Evolutionary conservation across 2,113 vertebrate genomes (phyloP), one percentile per base, ranked within the genome.

Genomic region (Cololabis saira): DNA sequence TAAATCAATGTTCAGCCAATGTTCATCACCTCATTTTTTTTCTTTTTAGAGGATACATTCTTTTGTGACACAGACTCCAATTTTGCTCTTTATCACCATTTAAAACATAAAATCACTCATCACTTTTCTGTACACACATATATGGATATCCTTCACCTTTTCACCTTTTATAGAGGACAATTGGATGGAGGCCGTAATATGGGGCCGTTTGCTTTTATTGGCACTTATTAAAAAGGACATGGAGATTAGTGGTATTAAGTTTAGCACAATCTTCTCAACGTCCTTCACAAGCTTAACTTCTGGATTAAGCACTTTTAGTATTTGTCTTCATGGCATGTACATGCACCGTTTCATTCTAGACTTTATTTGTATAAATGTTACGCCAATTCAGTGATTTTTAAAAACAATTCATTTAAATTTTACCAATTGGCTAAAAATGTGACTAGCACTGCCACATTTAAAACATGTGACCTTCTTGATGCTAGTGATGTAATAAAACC

Each of bases 121-220:
- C 52, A 30, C 40, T 58, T 53, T 45, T 21, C 27, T 41, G 5
- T 50, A 50, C 50, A 15, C 40, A 5, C 54, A 45, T 74, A 37
- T 37, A 37, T 37, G 10, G 6, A 37, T 37, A 60, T 54, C 78
- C 80, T 81, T 81, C 78, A 84, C 78, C 83, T 70, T 15, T 65
- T 52, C 15, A 52, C 37, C 61, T 33, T n/a, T 16, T 47, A 24
- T 59, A 48, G 58, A 83, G 82, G 82, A 66, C 80, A 68, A 57
- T n/a, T 42, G n/a, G 45, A 30, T 40, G n/a, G 47, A 64, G 49
- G 69, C 59, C 9, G 62, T 74, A 57, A 74, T 60, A 70, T 61
- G 60, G 43, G 44, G 33, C 76, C 48, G 37, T 74, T 83, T 70
- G 57, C 60, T 78, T 87, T 89, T 85, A 84, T 86, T 72, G 69